These are phyloP conservation scores for Geodia barretti DNA, from an alignment of 37 sponge, comb jelly and placozoan species.

Conservation along the genomic window DNA sequence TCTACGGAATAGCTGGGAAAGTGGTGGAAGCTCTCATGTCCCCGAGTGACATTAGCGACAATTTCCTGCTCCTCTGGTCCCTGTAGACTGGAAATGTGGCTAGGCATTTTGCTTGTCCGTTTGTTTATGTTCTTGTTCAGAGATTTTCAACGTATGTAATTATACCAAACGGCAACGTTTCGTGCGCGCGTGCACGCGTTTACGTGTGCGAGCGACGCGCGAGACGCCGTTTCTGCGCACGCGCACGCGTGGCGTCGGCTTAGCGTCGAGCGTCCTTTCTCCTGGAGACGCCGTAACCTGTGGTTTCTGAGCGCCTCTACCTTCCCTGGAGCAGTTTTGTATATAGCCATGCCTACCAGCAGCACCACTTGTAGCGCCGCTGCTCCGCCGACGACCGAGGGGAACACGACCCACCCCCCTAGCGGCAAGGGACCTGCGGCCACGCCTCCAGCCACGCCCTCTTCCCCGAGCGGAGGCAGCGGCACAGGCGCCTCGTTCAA, in stretches of 20 bases:
- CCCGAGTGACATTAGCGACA: conserved; percentile 38
- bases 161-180: not conserved
- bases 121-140: not conserved
- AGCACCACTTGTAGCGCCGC: not conserved
- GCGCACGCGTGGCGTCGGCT: not conserved
- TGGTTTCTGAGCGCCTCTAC: no score
- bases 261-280: not conserved
- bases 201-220: no score
- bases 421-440: no score
- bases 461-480: no score
- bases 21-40: conserved; percentile 54
- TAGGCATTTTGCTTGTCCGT: not conserved
- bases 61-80: conserved; percentile 62
- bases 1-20: conserved; percentile 58
- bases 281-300: no score
- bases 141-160: not conserved
- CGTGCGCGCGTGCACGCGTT: not conserved
- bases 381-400: not conserved
- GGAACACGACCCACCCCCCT: not conserved
- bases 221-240: no score
- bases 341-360: not conserved
- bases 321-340: not conserved
- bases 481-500: not conserved
- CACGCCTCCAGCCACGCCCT: not conserved
- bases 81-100: not conserved